Evolutionary conservation across 2,888 invertebrate genomes (phyloP).

Genomic region (Agrochola lota): DNA sequence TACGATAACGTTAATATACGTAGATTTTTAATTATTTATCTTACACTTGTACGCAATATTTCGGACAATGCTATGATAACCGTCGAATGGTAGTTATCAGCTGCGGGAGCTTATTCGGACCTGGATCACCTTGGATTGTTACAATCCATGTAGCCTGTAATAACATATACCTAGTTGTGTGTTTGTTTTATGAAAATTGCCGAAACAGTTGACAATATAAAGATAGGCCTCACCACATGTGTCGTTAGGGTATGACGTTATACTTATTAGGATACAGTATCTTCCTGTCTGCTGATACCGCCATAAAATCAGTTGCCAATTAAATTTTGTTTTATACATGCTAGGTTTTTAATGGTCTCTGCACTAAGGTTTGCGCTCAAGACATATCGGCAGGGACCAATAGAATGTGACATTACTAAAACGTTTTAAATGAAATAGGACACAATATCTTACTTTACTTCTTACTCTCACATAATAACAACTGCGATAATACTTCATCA

Average conservation of each 20-base stretch:
- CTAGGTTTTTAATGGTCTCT: neutral
- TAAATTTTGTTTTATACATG: neutral
- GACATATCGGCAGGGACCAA: neutral
- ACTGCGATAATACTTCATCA: neutral
- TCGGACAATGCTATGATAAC: constrained; percentile 10
- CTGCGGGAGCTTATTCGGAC: neutral
- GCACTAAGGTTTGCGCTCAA: neutral
- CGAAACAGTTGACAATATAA: neutral
- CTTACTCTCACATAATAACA: neutral
- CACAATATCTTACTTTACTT: neutral
- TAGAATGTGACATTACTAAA: neutral
- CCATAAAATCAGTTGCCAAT: neutral
- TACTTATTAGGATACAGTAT: neutral
- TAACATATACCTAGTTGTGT: neutral
- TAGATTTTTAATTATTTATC: constrained; percentile 26
- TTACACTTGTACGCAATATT: constrained; percentile 23
- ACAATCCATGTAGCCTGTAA: neutral
- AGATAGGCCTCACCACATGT: too few relatives aligned
- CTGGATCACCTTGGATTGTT: constrained; percentile 20
- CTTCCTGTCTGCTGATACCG: neutral
- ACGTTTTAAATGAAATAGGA: neutral
- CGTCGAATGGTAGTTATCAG: neutral
- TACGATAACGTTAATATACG: constrained; percentile 13
- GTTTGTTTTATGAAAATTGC: neutral
- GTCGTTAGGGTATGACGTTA: too few relatives aligned